Base-by-base conservation (phyloP, 2,797 vertebrate genomes). In the Manis crassicaudata region DNA sequence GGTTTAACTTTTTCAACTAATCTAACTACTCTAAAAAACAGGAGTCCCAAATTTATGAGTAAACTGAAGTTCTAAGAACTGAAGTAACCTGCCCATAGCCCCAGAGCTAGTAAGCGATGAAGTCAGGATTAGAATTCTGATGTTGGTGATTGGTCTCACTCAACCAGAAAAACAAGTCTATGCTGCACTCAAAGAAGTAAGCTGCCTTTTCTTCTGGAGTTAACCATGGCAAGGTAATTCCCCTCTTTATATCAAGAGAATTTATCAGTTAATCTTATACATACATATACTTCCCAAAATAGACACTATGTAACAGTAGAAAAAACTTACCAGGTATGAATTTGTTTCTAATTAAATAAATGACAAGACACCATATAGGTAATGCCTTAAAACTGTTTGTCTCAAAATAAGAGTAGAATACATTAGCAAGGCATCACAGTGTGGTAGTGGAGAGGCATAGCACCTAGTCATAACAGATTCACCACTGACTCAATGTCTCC, bases 111-210 rank as follows among this genome's bases (percentile, higher is more conserved):
- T 37, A 93, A 60, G 35, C 62, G 63, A 94, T 62, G 10, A 96
- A 88, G 54, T 81, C 27, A 82, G 56, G 65, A 90, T 94, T 86
- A 92, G 54, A 96, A 88, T 37, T 65, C 50, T 81, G 43, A 50
- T 85, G 70, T 58, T 96, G 75, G 91, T 93, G 46, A 77, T 27
- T 58, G 70, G 43, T 86, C 70, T 96, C 87, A 65, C 68, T 85
- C 70, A 95, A 90, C 75, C 67, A 95, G 92, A 96, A 94, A 96
- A 92, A 88, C 77, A 86, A 87, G 91, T 82, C n/a, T 65, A 37
- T 16, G 27, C 17, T 50, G 27, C n/a, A 60, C 46, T 70, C 23
- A 63, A 89, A 85, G 52, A 0, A 75, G 5, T 8, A 14, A 85
- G 63, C 11, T 62, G 72, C 18, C 68, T 91, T 77, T 84, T 70